Percentiles rank a stretch among this genome's conserved stretches.
Conservation (phyloP, 2,888 invertebrate species). For the Drosophila formosana region DNA sequence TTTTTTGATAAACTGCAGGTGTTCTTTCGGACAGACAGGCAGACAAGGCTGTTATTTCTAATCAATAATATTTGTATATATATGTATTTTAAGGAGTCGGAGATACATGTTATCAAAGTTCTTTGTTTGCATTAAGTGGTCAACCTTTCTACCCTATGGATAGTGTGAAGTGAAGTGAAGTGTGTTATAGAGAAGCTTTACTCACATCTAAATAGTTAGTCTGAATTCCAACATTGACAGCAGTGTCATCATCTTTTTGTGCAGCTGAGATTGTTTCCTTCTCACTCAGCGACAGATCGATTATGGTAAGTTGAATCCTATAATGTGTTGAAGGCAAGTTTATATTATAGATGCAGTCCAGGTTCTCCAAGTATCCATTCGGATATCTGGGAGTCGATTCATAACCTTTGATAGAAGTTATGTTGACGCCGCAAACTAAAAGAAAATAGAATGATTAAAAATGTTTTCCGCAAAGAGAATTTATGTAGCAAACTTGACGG, state of each 20-base stretch:
- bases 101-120: too few relatives aligned
- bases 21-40: too few relatives aligned
- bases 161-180: too few relatives aligned
- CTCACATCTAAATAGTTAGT: conserved; percentile 86
- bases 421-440: conserved; percentile 88
- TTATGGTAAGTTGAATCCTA: conserved; percentile 88
- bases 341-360: conserved; percentile 90
- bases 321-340: conserved; percentile 87
- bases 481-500: too few relatives aligned
- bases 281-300: conserved; percentile 86
- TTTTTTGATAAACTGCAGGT: too few relatives aligned
- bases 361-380: conserved; percentile 87
- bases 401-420: conserved; percentile 87
- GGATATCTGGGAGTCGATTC: conserved; percentile 92
- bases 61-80: too few relatives aligned
- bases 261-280: conserved; percentile 5
- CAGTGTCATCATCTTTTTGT: background rate
- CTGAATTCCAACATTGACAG: conserved; percentile 27
- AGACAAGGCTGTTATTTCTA: too few relatives aligned
- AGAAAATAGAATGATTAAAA: background rate
- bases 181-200: background rate
- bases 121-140: too few relatives aligned
- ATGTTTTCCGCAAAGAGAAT: too few relatives aligned
- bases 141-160: too few relatives aligned
- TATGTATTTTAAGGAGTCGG: too few relatives aligned